phyloP scores from a whole-genome alignment of 1,140 invertebrate species.

The Whitmania pigra region DNA sequence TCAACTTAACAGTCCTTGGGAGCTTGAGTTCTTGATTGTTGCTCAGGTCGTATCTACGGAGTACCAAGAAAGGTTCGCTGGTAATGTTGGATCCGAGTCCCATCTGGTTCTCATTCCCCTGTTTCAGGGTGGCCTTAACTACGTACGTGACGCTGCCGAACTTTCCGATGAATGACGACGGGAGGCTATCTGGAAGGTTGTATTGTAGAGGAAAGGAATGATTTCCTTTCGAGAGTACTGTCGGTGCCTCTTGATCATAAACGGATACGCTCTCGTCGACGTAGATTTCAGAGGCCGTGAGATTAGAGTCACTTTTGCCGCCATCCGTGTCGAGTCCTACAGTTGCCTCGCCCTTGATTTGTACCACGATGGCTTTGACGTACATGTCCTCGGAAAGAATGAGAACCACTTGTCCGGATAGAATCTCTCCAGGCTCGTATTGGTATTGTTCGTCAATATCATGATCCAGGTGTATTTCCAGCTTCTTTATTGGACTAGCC shows the following conservation, averaged over 20 bases:
- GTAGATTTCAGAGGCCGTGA: slow-evolving; percentile 35
- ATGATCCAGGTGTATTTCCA: slow-evolving; percentile 36
- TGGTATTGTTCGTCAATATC: slow-evolving; percentile 43
- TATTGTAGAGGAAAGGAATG: slow-evolving; percentile 38
- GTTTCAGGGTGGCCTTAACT: slow-evolving; percentile 33
- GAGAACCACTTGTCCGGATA: slow-evolving; percentile 32
- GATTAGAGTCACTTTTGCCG: slow-evolving; percentile 21
- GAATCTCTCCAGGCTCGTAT: slow-evolving; percentile 39
- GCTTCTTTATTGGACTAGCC: slow-evolving; percentile 22
- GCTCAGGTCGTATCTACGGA: slow-evolving; percentile 27
- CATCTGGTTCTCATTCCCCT: slow-evolving; percentile 27
- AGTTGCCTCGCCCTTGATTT: slow-evolving; percentile 31
- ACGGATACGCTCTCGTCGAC: slow-evolving; percentile 30
- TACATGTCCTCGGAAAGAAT: slow-evolving; percentile 3
- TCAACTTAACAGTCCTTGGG: slow-evolving; percentile 19
- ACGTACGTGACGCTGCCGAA: slow-evolving; percentile 41
- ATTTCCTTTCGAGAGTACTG: slow-evolving; percentile 27
- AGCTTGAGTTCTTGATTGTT: slow-evolving; percentile 17
- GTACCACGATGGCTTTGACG: slow-evolving; percentile 20
- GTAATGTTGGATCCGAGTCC: slow-evolving; percentile 32
- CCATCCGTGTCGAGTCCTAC: slow-evolving; percentile 33
- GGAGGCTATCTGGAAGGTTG: slow-evolving; percentile 35
- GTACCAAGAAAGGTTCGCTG: slow-evolving; percentile 38
- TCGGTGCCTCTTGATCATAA: background rate
- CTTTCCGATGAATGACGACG: slow-evolving; percentile 41